phyloP scores from a whole-genome alignment of 1,140 invertebrate species.

The Heterodera schachtii region DNA sequence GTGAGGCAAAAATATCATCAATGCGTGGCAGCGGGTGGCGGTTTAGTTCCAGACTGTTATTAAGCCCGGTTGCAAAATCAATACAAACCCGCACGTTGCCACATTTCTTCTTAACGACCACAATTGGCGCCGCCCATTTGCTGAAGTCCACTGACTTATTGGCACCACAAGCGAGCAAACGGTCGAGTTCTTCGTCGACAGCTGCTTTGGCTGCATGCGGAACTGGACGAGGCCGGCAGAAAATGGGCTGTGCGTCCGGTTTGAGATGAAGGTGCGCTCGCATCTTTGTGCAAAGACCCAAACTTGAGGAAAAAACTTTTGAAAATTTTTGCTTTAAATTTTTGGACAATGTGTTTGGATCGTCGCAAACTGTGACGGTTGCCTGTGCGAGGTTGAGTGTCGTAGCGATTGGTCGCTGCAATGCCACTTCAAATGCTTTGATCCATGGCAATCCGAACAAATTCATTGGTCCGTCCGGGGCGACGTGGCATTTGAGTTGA shows the following conservation, averaged over 20 bases:
- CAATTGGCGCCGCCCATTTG: slow-evolving; percentile 65
- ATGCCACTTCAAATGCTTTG: neutral
- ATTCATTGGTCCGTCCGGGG: neutral
- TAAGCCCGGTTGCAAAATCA: slow-evolving; percentile 57
- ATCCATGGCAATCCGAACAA: slow-evolving; percentile 19
- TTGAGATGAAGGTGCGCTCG: slow-evolving; percentile 46
- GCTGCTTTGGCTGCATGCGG: slow-evolving; percentile 48
- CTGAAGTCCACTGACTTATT: slow-evolving; percentile 56
- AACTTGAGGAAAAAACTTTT: slow-evolving; percentile 15
- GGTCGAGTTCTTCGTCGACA: slow-evolving; percentile 61
- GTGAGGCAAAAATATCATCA: slow-evolving; percentile 39
- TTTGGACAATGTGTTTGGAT: neutral
- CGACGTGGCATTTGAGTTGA: neutral
- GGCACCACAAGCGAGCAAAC: slow-evolving; percentile 41
- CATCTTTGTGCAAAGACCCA: slow-evolving; percentile 44
- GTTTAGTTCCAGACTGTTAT: slow-evolving; percentile 34
- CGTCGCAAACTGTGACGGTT: neutral
- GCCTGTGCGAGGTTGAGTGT: neutral
- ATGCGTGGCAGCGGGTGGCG: slow-evolving; percentile 43
- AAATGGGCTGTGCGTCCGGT: slow-evolving; percentile 33
- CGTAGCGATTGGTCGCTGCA: neutral
- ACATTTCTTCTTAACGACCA: slow-evolving; percentile 15
- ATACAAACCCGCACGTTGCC: slow-evolving; percentile 61
- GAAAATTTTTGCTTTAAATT: slow-evolving; percentile 1
- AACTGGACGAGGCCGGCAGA: slow-evolving; percentile 51